Evolutionary conservation across 2,113 vertebrate species (phyloP).

Genomic region (Halcyon senegalensis): DNA sequence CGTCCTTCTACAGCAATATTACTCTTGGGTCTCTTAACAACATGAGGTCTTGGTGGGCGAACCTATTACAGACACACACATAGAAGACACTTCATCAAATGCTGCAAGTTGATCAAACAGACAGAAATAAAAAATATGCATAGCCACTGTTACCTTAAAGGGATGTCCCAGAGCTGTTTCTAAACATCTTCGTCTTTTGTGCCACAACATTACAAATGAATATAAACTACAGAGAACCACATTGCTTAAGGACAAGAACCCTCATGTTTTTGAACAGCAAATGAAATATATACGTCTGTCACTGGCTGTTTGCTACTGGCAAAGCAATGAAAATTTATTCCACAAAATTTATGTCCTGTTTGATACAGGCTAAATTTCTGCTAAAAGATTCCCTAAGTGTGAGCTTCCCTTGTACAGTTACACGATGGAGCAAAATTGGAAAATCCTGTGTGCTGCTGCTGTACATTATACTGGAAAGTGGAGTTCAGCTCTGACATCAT

Average conservation of each 20-base stretch:
- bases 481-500: not conserved
- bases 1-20: slow-evolving; percentile 79
- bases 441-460: not conserved
- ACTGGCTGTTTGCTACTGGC: not conserved
- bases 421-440: not conserved
- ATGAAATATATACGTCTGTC: not conserved
- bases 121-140: not conserved
- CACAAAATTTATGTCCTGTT: not conserved
- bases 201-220: not conserved
- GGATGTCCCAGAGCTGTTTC: not conserved
- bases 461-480: not conserved
- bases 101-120: not conserved
- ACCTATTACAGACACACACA: slow-evolving; percentile 75
- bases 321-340: not conserved
- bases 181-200: not conserved
- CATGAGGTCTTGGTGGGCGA: slow-evolving; percentile 84
- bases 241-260: not conserved
- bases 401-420: not conserved
- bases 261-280: not conserved
- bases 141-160: not conserved
- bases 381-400: not conserved
- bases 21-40: slow-evolving; percentile 88
- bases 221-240: not conserved
- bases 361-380: not conserved
- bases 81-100: not conserved